A percentile compares a stretch with the other conserved stretches of the same genome.
These are phyloP conservation scores for Neodon shergylaensis DNA, from an alignment of 2,113 vertebrate species.

Conservation along the genomic window DNA sequence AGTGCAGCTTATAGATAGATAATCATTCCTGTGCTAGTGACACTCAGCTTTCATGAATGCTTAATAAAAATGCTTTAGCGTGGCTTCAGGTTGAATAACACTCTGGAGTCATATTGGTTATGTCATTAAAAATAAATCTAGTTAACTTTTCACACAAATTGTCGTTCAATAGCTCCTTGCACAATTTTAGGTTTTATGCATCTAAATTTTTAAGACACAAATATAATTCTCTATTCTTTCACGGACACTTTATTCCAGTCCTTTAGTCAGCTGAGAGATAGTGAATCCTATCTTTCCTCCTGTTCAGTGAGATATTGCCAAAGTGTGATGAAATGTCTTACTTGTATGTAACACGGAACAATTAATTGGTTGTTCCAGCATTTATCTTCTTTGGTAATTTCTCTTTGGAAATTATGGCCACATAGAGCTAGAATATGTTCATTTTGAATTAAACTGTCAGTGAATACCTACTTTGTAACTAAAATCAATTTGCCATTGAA, in stretches of 20 bases:
- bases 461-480: not conserved
- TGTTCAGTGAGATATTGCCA: constrained; percentile 1
- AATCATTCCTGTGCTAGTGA: not conserved
- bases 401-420: not conserved
- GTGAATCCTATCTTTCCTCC: constrained; percentile 1
- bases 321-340: not conserved
- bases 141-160: not conserved
- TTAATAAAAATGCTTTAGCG: not conserved
- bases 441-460: not conserved
- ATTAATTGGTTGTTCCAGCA: not conserved
- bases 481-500: not conserved
- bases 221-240: not conserved
- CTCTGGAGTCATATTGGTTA: not conserved
- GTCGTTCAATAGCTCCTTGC: not conserved
- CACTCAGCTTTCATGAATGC: not conserved
- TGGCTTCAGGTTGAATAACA: not conserved
- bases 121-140: not conserved
- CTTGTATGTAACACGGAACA: not conserved
- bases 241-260: not conserved
- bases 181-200: not conserved
- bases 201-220: constrained; percentile 9
- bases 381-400: constrained; percentile 1
- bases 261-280: not conserved
- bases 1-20: not conserved
- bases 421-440: not conserved